Base-by-base conservation (phyloP, 1,140 invertebrate genomes). In the Thalassaphorura encarpata region DNA sequence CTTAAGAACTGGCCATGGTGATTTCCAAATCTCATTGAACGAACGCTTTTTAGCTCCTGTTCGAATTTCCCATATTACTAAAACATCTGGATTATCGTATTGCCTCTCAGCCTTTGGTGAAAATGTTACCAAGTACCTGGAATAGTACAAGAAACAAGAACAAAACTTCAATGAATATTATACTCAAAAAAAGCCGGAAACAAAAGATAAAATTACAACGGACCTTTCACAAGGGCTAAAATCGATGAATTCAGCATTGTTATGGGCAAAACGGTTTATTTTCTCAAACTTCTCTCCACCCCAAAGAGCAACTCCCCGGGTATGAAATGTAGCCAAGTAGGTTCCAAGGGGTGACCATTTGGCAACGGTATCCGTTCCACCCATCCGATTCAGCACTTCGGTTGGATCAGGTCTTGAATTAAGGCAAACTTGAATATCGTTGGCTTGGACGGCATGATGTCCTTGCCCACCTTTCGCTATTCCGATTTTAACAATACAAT, bases 261-360 rank as follows among this genome's bases (percentile, higher is more conserved):
- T 76, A 70, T 99, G 96, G 54, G 79, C 81, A 70, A 97, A 98
- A 67, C 86, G 85, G 68, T 87, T 85, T 58, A 97, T 86, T 70
- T 95, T 89, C 8, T 80, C 79, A 74, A 97, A 98, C 60, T 87
- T 83, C 29, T 89, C 85, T 1, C 95, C 94, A 46, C 91, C 95
- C 96, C 96, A 99, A 21, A 99, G 74, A 0, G 90, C 92, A 53
- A 98, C 89, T 61, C 97, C 97, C 64, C 85, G 81, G 69, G 84
- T 84, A 71, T 99, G 96, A 72, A 97, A 93, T 0, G 96, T 98
- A 0, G 92, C 83, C 36, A 99, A 73, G 72, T 94, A 99, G 2
- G 93, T 97, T 31, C 97, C 97, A 33, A 93, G 73, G 1, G 93
- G 95, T 21, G 95, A 98, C 95, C 96, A 99, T 64, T 87, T 87